These are phyloP conservation scores for Stictonetta naevosa DNA, from an alignment of 2,113 vertebrate genomes.

Conservation along the genomic window DNA sequence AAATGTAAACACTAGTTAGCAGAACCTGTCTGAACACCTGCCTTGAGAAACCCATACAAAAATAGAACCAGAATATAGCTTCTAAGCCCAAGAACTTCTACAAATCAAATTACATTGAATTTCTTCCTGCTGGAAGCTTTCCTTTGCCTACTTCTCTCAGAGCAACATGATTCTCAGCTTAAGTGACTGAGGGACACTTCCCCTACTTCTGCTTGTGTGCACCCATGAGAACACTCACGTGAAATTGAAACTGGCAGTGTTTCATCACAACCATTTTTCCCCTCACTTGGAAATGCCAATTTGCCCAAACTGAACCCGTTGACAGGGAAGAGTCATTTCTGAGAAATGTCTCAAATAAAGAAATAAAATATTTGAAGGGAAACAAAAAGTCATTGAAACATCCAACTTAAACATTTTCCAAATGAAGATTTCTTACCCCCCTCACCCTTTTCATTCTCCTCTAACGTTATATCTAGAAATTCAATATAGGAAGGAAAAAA, in stretches of 20 bases:
- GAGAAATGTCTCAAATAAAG: neutral
- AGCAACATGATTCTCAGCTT: neutral
- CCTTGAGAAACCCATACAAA: neutral
- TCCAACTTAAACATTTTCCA: neutral
- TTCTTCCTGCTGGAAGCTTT: neutral
- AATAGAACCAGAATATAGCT: neutral
- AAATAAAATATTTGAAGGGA: neutral
- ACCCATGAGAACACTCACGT: neutral
- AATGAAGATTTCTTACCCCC: neutral
- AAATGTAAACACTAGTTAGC: neutral
- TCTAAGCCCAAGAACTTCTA: neutral
- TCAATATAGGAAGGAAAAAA: neutral
- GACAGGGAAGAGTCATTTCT: neutral
- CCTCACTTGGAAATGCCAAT: neutral
- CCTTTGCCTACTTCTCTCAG: neutral
- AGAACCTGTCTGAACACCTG: neutral
- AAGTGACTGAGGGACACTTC: neutral
- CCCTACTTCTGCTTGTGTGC: neutral
- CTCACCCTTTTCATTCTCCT: no score
- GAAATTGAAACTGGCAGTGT: neutral
- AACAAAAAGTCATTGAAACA: constrained; percentile 20
- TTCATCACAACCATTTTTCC: neutral
- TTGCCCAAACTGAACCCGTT: constrained; percentile 5
- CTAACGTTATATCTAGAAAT: neutral
- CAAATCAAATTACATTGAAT: neutral